Base-by-base conservation (phyloP, 2,797 vertebrate species). In the Eleutherodactylus coqui region DNA sequence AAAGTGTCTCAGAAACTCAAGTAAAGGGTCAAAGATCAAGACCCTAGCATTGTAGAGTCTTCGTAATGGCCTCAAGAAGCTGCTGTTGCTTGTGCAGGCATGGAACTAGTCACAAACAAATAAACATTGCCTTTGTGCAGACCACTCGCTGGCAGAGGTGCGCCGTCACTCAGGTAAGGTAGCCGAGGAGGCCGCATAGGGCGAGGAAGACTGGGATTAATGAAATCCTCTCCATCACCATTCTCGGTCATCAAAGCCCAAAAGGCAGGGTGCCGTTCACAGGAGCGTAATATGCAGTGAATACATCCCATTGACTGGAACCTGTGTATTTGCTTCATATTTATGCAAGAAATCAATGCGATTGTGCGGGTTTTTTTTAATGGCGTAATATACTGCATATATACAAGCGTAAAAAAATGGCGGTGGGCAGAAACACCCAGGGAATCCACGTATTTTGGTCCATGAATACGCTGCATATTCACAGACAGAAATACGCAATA, bases 61-160 rank as follows among this genome's bases (percentile, higher is more conserved):
- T 53, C 76, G 34, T 87, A 87, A 87, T 87, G 81, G 86, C 51
- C 69, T 69, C 32, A 51, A 43, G 75, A 69, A 72, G 62, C 75
- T 60, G 69, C 43, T 76, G 49, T 45, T 45, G 34, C 62, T 45
- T 78, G 80, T 69, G 36, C 51, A 41, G 75, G 27, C 75, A 51
- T 11, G 49, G 60, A 87, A 83, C 78, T 51, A 87, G 60, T 79
- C 73, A 77, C 36, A 79, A 87, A 86, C 75, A 86, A 29, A 83
- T 27, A 86, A 86, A 86, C 69, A 79, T 21, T 0, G 64, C 51
- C 81, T 79, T 83, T 86, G 79, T 82, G 49, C 27, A 41, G 32
- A 53, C 82, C 38, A 60, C 19, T 60, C 73, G 47, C 27, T 27
- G 4, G 34, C 58, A 53, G 43, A 82, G 58, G 79, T 58, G 43